phyloP scores from a whole-genome alignment of 2,797 vertebrate genomes.

The Xerus rutilus region DNA sequence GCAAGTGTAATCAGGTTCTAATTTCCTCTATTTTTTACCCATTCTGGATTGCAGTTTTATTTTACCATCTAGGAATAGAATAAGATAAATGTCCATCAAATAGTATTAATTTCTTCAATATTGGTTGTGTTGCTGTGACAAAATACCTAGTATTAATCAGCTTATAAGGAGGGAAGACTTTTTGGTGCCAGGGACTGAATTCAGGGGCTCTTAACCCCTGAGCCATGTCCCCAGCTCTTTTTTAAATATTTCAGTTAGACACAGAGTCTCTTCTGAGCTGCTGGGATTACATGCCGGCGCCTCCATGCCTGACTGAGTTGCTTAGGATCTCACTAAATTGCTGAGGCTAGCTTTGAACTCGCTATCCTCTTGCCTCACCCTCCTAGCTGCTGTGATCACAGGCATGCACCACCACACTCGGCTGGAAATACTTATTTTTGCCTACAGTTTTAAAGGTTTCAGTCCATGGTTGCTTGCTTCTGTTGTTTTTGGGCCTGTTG shows the following conservation, averaged over 20 bases:
- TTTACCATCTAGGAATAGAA: background rate
- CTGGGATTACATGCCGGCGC: too few relatives aligned
- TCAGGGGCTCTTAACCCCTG: too few relatives aligned
- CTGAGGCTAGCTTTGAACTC: too few relatives aligned
- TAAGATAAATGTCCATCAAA: background rate
- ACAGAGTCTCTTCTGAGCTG: too few relatives aligned
- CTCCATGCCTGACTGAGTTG: too few relatives aligned
- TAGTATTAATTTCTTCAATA: background rate
- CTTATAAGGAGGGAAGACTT: background rate
- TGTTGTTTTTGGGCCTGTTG: background rate
- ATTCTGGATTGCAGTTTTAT: background rate
- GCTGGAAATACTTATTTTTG: background rate
- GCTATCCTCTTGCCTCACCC: too few relatives aligned
- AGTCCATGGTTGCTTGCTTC: background rate
- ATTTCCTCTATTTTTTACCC: background rate
- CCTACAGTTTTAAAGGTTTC: background rate
- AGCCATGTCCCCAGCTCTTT: too few relatives aligned
- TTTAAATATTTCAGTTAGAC: too few relatives aligned
- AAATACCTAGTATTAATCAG: background rate
- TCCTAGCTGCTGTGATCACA: too few relatives aligned
- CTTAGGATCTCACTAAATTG: too few relatives aligned
- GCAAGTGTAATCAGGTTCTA: background rate
- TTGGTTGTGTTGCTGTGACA: background rate
- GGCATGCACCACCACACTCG: too few relatives aligned
- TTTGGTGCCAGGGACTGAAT: too few relatives aligned